Conservation (phyloP, 2,113 vertebrate genomes). For the Bufo bufo region DNA sequence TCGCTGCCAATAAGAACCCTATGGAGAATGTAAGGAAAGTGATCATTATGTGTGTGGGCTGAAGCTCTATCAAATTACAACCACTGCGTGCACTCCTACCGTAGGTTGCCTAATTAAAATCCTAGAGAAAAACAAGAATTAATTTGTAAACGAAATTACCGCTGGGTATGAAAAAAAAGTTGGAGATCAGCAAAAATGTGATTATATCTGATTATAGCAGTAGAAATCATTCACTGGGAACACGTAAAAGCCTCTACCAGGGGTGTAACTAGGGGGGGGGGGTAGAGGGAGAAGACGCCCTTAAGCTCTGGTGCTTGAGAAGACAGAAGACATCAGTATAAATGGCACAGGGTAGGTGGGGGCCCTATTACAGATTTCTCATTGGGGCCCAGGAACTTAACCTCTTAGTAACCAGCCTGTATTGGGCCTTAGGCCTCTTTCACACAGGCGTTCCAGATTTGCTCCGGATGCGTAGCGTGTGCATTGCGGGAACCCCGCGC, state of each 20-base stretch:
- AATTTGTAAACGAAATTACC: background rate
- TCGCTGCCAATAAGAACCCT: background rate
- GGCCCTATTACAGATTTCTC: too few species aligned
- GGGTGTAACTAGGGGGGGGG: background rate
- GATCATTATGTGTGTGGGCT: background rate
- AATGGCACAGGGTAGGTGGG: too few species aligned
- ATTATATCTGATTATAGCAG: background rate
- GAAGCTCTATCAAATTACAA: background rate
- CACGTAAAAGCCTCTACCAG: background rate
- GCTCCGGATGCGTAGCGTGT: too few species aligned
- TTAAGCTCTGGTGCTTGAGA: too few species aligned
- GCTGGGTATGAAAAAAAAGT: background rate
- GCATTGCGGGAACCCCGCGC: too few species aligned
- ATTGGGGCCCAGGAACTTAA: too few species aligned
- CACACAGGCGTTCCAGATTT: too few species aligned
- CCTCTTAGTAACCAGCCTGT: too few species aligned
- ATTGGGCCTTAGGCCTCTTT: too few species aligned
- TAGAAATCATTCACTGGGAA: background rate
- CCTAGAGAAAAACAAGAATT: background rate
- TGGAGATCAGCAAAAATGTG: background rate
- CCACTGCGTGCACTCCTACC: background rate
- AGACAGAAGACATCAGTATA: too few species aligned
- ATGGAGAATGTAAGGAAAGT: background rate
- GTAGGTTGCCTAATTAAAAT: constrained; percentile 3
- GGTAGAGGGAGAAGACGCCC: too few species aligned